Evolutionary conservation across 2,113 vertebrate genomes (phyloP).

Genomic region (Dromaius novaehollandiae): DNA sequence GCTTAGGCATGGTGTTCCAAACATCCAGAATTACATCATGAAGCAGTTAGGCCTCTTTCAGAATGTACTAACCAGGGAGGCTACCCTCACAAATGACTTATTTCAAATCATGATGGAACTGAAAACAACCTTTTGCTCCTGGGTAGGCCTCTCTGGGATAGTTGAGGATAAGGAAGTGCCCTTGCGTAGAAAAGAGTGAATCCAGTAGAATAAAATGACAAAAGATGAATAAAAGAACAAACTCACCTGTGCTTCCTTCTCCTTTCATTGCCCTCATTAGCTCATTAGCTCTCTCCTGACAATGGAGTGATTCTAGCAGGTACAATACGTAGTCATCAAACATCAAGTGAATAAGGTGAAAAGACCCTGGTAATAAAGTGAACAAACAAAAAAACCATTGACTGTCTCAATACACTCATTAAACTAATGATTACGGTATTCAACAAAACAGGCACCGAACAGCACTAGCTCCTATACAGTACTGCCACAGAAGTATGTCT

Average conservation of each 20-base stretch:
- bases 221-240: not conserved
- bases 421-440: not conserved
- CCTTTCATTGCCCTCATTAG: conserved; percentile 97
- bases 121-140: not conserved
- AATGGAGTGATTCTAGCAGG: conserved; percentile 95
- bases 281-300: conserved; percentile 95
- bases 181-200: not conserved
- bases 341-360: conserved; percentile 98
- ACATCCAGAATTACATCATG: not conserved
- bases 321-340: conserved; percentile 99
- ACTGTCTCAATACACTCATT: conserved; percentile 26
- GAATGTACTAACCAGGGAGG: not conserved
- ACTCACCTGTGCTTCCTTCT: conserved; percentile 88
- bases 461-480: not conserved
- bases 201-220: not conserved
- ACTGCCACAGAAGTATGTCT: not conserved
- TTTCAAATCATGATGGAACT: not conserved
- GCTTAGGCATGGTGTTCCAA: not conserved
- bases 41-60: not conserved
- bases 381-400: conserved; percentile 45
- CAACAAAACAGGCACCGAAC: not conserved
- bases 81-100: not conserved
- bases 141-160: not conserved
- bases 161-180: not conserved
- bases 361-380: conserved; percentile 85